Percentiles rank a stretch among this genome's conserved stretches.
These are phyloP conservation scores for Artemia franciscana DNA, from an alignment of 1,140 invertebrate species.

Conservation along the genomic window DNA sequence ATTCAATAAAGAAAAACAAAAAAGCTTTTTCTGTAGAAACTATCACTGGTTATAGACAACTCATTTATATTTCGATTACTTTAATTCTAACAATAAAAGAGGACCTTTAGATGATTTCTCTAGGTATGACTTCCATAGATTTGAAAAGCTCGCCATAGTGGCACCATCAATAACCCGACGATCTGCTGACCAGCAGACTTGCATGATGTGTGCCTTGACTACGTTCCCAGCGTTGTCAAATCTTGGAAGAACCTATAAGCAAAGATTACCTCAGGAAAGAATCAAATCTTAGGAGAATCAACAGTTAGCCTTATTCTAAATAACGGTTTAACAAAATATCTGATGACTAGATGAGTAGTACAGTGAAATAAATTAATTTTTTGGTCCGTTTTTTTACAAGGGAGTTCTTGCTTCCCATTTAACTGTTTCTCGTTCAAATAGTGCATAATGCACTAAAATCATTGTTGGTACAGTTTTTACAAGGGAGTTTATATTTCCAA, in stretches of 20 bases:
- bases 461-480: no score
- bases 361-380: no score
- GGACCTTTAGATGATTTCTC: no score
- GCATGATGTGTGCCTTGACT: slow-evolving; percentile 45
- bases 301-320: no score
- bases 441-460: no score
- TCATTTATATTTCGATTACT: slow-evolving; percentile 14
- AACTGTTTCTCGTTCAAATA: no score
- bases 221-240: slow-evolving; percentile 49
- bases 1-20: no score
- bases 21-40: background rate
- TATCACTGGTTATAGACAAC: background rate
- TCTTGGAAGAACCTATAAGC: slow-evolving; percentile 40
- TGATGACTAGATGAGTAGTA: slow-evolving; percentile 1
- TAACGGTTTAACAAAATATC: slow-evolving; percentile 5
- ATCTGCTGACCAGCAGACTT: slow-evolving; percentile 81
- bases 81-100: slow-evolving; percentile 34
- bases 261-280: slow-evolving; percentile 5
- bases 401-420: no score
- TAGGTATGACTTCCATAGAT: slow-evolving; percentile 69
- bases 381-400: no score
- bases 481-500: no score
- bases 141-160: slow-evolving; percentile 81
- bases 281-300: background rate
- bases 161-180: slow-evolving; percentile 92